Percentiles rank a stretch among this genome's conserved stretches.
Conservation (phyloP, 2,113 vertebrate genomes). For the Thinocorus orbignyianus region DNA sequence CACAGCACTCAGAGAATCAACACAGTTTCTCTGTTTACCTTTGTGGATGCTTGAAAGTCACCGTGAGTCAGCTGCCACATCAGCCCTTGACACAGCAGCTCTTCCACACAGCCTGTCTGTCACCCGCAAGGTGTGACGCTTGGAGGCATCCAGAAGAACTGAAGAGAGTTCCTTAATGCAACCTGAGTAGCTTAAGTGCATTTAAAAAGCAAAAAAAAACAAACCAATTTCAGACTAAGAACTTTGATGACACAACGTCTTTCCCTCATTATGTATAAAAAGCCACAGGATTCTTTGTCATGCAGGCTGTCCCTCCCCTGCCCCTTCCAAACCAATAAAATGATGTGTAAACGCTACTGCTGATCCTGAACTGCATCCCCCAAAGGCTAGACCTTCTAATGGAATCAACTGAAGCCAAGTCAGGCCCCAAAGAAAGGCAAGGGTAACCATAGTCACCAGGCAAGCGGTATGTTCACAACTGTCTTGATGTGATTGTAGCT, state of each 20-base stretch:
- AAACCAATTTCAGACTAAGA: neutral
- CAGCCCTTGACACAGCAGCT: neutral
- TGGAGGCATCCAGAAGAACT: neutral
- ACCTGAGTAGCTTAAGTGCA: neutral
- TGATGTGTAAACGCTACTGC: neutral
- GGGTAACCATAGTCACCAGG: neutral
- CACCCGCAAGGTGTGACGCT: neutral
- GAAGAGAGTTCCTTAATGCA: neutral
- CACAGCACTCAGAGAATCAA: slow-evolving; percentile 2
- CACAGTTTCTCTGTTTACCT: neutral
- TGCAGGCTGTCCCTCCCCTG: neutral
- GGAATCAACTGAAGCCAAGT: neutral
- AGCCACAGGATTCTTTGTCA: neutral
- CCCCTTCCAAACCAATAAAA: neutral
- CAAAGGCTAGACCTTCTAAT: neutral
- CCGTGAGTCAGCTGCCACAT: neutral
- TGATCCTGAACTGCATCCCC: neutral
- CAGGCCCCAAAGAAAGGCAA: neutral
- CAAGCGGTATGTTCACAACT: neutral
- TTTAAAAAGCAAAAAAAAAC: neutral
- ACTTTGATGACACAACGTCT: neutral
- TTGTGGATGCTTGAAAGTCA: neutral
- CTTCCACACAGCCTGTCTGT: neutral
- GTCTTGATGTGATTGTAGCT: neutral
- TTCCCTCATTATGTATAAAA: neutral